These are phyloP conservation scores for Limnothrissa miodon DNA, from an alignment of 2,113 vertebrate species.

Conservation along the genomic window DNA sequence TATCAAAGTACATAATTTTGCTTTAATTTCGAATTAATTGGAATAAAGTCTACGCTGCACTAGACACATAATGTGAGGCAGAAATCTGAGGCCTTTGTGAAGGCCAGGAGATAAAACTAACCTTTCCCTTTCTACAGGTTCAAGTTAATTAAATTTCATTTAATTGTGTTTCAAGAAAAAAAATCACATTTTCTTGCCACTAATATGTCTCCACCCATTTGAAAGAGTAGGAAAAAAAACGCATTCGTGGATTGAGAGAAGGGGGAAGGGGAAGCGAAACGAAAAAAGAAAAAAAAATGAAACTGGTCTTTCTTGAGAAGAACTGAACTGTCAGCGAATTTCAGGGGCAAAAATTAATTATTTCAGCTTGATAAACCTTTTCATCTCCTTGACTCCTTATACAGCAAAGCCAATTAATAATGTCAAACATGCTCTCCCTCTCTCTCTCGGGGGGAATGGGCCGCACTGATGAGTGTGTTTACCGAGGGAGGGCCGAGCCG, in stretches of 20 bases:
- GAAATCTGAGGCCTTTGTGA: conserved; percentile 87
- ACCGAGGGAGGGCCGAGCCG: conserved; percentile 76
- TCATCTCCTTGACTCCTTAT: conserved; percentile 99
- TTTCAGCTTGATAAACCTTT: conserved; percentile 99
- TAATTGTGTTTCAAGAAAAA: conserved; percentile 85
- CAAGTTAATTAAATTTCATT: conserved; percentile 97
- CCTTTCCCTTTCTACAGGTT: conserved; percentile 80
- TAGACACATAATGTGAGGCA: conserved; percentile 83
- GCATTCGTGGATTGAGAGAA: conserved; percentile 46
- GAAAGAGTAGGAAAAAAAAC: conserved; percentile 59
- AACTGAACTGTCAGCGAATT: conserved; percentile 99
- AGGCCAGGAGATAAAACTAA: conserved; percentile 84
- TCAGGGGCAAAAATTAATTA: conserved; percentile 94
- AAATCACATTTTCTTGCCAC: conserved; percentile 82
- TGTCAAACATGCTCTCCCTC: conserved; percentile 98
- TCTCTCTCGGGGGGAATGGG: conserved; percentile 84
- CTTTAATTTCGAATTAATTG: conserved; percentile 93
- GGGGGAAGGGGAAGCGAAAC: conserved; percentile 38
- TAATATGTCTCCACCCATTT: conserved; percentile 81
- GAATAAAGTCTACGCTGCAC: conserved; percentile 93
- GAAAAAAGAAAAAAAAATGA: conserved; percentile 53
- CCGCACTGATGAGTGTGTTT: conserved; percentile 96
- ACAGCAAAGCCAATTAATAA: conserved; percentile 99
- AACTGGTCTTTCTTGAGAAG: conserved; percentile 73
- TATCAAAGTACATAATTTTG: conserved; percentile 88